These are phyloP conservation scores for Conistra vaccinii DNA, from an alignment of 2,888 invertebrate species.

Conservation along the genomic window DNA sequence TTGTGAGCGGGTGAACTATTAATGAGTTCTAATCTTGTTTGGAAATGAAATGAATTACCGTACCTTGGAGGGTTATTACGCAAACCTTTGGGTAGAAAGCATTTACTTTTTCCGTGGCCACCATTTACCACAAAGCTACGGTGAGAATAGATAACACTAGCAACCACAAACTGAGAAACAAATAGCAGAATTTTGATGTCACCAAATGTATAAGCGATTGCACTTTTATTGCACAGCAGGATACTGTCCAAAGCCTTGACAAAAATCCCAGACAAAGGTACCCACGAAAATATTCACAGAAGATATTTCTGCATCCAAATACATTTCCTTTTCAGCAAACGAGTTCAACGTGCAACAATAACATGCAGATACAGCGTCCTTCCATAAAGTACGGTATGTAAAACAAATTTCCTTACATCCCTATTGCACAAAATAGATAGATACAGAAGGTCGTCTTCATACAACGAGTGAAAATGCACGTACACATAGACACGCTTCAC, in stretches of 20 bases:
- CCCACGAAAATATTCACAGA: slow-evolving; percentile 12
- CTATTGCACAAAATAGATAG: not conserved
- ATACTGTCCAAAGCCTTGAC: not conserved
- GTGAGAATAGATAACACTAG: not conserved
- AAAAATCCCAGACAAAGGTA: slow-evolving; percentile 19
- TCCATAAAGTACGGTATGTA: slow-evolving; percentile 38
- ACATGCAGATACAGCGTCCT: slow-evolving; percentile 45
- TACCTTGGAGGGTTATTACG: not conserved
- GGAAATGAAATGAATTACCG: slow-evolving; percentile 21
- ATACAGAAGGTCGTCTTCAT: not conserved
- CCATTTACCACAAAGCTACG: not conserved
- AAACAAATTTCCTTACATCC: slow-evolving; percentile 40
- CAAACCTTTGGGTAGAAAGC: not conserved
- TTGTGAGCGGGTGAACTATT: slow-evolving; percentile 31
- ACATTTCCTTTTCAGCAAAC: slow-evolving; percentile 44
- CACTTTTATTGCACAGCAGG: not conserved
- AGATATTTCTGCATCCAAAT: slow-evolving; percentile 38
- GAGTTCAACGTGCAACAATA: slow-evolving; percentile 47
- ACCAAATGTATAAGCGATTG: not conserved
- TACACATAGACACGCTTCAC: slow-evolving; percentile 1
- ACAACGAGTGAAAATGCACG: not conserved
- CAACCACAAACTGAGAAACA: not conserved
- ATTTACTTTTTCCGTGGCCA: not conserved
- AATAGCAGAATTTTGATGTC: not conserved
- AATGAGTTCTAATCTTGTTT: slow-evolving; percentile 47